These are phyloP conservation scores for Protosalanx chinensis DNA, from an alignment of 2,797 vertebrate genomes.

Conservation along the genomic window DNA sequence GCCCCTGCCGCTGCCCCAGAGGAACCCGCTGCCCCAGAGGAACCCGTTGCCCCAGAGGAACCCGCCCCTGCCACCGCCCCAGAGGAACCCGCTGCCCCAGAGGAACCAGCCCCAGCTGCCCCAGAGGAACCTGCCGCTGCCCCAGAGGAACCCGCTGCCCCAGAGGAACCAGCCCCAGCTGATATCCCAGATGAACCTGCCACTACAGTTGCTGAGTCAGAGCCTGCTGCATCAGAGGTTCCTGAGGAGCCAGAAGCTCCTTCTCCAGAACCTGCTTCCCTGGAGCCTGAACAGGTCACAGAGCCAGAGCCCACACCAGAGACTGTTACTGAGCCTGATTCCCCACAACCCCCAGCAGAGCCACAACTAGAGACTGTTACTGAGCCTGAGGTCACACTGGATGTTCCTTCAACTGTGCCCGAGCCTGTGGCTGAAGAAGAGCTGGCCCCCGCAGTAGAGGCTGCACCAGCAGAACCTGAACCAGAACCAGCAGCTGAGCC, in stretches of 20 bases:
- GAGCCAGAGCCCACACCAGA: conserved; percentile 22
- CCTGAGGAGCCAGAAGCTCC: conserved; percentile 7
- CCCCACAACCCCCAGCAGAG: conserved; percentile 21
- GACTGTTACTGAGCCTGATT: conserved; percentile 12
- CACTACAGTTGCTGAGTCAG: neutral
- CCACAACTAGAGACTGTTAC: conserved; percentile 26
- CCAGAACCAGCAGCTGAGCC: conserved; percentile 19
- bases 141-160: neutral
- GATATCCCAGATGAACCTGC: neutral
- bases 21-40: neutral
- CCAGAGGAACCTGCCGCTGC: neutral
- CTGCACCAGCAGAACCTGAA: conserved; percentile 26
- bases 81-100: neutral
- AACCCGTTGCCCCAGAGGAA: neutral
- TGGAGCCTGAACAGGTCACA: conserved; percentile 22
- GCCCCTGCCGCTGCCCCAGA: neutral
- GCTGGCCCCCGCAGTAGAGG: conserved; percentile 7
- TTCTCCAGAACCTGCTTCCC: conserved; percentile 1
- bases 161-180: conserved; percentile 7
- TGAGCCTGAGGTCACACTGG: conserved; percentile 6
- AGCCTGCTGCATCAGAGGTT: neutral
- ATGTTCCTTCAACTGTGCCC: conserved; percentile 10
- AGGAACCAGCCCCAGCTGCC: neutral
- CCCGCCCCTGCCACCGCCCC: neutral
- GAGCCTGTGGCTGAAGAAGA: conserved; percentile 30